Conservation (phyloP, 2,888 invertebrate genomes). For the Noctua comes region DNA sequence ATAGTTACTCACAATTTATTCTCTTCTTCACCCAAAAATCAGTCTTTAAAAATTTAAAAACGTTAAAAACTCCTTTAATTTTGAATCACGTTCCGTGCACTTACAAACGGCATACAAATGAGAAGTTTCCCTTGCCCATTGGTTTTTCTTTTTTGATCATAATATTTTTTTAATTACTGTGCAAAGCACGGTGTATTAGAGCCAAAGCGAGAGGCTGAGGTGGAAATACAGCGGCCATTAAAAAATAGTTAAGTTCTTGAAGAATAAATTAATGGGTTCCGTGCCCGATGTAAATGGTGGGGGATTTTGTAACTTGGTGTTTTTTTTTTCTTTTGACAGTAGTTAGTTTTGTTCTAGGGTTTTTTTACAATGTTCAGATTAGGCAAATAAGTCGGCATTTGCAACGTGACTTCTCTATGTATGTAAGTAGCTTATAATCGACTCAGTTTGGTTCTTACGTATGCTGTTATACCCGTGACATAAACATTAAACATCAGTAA, state of each 20-base stretch:
- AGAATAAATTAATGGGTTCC: conserved; percentile 66
- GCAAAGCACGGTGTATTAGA: conserved; percentile 71
- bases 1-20: background rate
- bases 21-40: background rate
- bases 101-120: conserved; percentile 45
- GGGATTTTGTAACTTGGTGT: conserved; percentile 8
- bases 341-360: conserved; percentile 11
- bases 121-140: conserved; percentile 45
- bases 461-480: background rate
- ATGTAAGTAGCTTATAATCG: background rate
- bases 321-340: conserved; percentile 6
- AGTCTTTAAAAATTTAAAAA: background rate
- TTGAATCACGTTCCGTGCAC: conserved; percentile 15
- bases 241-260: conserved; percentile 65
- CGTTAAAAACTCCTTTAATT: conserved; percentile 7
- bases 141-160: conserved; percentile 55
- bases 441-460: too few relatives aligned
- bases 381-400: background rate
- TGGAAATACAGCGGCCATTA: conserved; percentile 71
- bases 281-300: conserved; percentile 46
- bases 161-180: conserved; percentile 76
- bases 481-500: background rate
- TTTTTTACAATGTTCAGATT: background rate
- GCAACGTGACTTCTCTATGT: background rate
- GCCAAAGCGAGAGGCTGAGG: conserved; percentile 70